Percentiles rank a stretch among this genome's conserved stretches.
phyloP scores from a whole-genome alignment of 2,888 invertebrate species.

The Spicauda simplicius region DNA sequence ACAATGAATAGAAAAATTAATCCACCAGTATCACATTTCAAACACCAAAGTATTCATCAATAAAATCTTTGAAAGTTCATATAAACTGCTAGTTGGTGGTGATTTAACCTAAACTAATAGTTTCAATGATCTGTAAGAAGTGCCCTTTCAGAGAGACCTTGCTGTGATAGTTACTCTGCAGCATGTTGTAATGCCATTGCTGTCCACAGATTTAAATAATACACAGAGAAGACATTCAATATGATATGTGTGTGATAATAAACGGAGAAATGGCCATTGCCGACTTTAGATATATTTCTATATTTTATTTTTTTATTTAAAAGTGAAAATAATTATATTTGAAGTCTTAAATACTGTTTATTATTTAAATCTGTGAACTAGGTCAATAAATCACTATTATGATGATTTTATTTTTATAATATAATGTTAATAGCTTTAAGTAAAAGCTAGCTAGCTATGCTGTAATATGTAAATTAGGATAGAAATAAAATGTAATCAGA shows the following conservation, averaged over 20 bases:
- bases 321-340: not conserved
- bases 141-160: not conserved
- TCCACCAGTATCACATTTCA: not conserved
- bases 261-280: too few species aligned
- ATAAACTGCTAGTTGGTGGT: not conserved
- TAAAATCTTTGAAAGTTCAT: not conserved
- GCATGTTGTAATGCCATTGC: not conserved
- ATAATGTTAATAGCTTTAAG: not conserved
- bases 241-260: too few species aligned
- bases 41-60: too few species aligned
- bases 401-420: not conserved
- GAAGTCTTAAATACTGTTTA: not conserved
- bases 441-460: constrained; percentile 3
- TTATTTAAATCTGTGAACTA: not conserved
- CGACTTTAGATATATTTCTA: too few species aligned
- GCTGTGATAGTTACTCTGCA: not conserved
- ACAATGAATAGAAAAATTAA: not conserved
- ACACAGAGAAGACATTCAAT: too few species aligned
- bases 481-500: not conserved
- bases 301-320: too few species aligned
- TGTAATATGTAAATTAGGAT: not conserved
- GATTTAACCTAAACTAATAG: not conserved
- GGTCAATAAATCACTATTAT: not conserved
- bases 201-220: not conserved
- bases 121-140: not conserved